These are phyloP conservation scores for Stegodyphus mimosarum DNA, from an alignment of 1,140 invertebrate genomes.

Conservation along the genomic window DNA sequence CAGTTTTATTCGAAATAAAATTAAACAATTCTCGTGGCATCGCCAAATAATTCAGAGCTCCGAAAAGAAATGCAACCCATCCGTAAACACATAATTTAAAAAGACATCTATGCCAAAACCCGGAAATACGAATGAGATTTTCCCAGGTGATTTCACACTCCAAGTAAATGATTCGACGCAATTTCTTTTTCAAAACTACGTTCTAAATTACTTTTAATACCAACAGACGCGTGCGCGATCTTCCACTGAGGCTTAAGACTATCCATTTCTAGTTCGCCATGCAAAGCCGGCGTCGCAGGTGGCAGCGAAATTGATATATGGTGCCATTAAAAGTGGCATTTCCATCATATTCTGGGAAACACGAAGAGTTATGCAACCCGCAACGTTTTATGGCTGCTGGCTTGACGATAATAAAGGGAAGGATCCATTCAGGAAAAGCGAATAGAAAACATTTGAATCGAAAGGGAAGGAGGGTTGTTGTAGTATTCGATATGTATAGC, in stretches of 20 bases:
- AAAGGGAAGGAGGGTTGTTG: not conserved
- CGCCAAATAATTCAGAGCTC: no score
- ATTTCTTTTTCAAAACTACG: not conserved
- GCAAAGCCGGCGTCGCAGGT: constrained; percentile 36
- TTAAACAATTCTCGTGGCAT: no score
- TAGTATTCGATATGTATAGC: not conserved
- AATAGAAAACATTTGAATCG: constrained; percentile 9
- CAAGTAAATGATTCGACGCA: no score
- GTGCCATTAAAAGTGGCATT: constrained; percentile 51
- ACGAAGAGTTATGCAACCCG: constrained; percentile 23
- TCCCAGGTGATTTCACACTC: no score
- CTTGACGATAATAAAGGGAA: not conserved
- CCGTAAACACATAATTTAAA: no score
- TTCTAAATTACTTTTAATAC: constrained; percentile 24
- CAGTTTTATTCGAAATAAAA: no score
- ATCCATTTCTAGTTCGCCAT: constrained; percentile 11
- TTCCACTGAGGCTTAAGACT: not conserved
- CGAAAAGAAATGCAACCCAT: no score
- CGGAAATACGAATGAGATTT: no score
- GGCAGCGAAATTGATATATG: constrained; percentile 51
- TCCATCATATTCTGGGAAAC: constrained; percentile 50
- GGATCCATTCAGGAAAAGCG: constrained; percentile 4
- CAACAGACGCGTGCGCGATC: not conserved
- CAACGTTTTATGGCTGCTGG: constrained; percentile 48
- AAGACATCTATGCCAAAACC: no score